Base-by-base conservation (phyloP, 1,140 invertebrate genomes). In the Octopus sinensis region DNA sequence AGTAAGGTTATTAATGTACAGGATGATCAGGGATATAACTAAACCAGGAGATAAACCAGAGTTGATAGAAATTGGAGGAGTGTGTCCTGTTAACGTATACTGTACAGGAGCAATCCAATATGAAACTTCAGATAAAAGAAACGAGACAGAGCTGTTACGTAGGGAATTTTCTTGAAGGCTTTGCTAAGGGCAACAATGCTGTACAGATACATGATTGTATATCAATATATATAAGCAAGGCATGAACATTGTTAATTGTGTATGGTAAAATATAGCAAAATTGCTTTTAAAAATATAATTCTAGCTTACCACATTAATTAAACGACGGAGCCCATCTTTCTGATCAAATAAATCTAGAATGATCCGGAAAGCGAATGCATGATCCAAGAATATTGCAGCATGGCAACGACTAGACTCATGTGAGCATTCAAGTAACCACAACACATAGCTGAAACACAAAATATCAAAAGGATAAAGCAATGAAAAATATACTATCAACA, bases 311-410 rank as follows among this genome's bases (percentile, higher is more conserved):
- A 98, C 95, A 93, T 99, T 99, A 88, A 97, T 95, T 13, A 99
- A 91, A 90, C 96, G 96, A 12, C 97, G 91, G 4, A 98, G 91
- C 0, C 97, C 97, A 92, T 98, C 97, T 87, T 96, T 94, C 53
- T 93, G 92, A 90, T 99, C 97, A 88, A 99, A 99, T 88, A 97
- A 94, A 84, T 98, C 95, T 2, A 99, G 90, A 85, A 98, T 96
- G 0, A 96, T 93, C 86, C 95, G 93, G 90, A 98, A 99, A 80
- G 96, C 95, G 90, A 98, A 98, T 6, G 96, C 95, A 80, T 97
- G 92, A 0, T 95, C 95, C 89, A 99, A 98, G 90, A 99, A 99
- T 96, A 99, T 98, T 12, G 96, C 96, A 1, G 97, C 96, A 91
- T 98, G 96, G 88, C 96, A 98, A 83, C 96, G 92, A 56, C 97